phyloP scores from a whole-genome alignment of 1,140 invertebrate genomes.

The Cydia amplana region DNA sequence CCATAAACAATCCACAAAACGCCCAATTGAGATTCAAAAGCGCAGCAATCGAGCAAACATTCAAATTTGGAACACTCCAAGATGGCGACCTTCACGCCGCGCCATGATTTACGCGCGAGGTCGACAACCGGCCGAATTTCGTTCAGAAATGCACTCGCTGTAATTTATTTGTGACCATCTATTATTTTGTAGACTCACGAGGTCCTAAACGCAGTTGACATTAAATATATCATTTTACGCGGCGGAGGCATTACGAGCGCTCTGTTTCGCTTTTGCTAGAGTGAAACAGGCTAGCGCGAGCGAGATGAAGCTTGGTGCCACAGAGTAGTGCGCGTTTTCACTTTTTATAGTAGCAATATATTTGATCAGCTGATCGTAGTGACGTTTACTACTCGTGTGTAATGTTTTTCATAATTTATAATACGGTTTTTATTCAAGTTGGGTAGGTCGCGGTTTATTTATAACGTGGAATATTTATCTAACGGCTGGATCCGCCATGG shows the following conservation, averaged over 20 bases:
- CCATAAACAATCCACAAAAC: slow-evolving; percentile 56
- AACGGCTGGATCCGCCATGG: slow-evolving; percentile 48
- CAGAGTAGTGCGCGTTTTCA: slow-evolving; percentile 76
- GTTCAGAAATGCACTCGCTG: slow-evolving; percentile 76
- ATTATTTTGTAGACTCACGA: slow-evolving; percentile 79
- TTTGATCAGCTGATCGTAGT: slow-evolving; percentile 79
- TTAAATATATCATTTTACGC: slow-evolving; percentile 79
- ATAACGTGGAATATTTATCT: slow-evolving; percentile 73
- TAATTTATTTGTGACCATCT: slow-evolving; percentile 79
- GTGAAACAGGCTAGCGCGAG: slow-evolving; percentile 39
- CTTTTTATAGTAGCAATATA: slow-evolving; percentile 80
- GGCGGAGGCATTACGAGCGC: slow-evolving; percentile 56
- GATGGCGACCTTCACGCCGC: slow-evolving; percentile 76
- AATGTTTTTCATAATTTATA: slow-evolving; percentile 79
- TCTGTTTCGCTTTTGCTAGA: slow-evolving; percentile 52
- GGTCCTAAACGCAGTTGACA: slow-evolving; percentile 79
- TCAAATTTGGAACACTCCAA: slow-evolving; percentile 75
- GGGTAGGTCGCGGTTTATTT: slow-evolving; percentile 76
- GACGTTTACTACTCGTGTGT: slow-evolving; percentile 73
- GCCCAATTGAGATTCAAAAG: slow-evolving; percentile 56
- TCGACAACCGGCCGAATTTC: slow-evolving; percentile 77
- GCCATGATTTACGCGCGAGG: slow-evolving; percentile 77
- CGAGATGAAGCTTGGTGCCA: slow-evolving; percentile 52
- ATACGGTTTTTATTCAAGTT: slow-evolving; percentile 70
- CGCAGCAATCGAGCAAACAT: slow-evolving; percentile 63